Base-by-base conservation (phyloP, 2,797 vertebrate genomes). In the Phalloptychus januarius region DNA sequence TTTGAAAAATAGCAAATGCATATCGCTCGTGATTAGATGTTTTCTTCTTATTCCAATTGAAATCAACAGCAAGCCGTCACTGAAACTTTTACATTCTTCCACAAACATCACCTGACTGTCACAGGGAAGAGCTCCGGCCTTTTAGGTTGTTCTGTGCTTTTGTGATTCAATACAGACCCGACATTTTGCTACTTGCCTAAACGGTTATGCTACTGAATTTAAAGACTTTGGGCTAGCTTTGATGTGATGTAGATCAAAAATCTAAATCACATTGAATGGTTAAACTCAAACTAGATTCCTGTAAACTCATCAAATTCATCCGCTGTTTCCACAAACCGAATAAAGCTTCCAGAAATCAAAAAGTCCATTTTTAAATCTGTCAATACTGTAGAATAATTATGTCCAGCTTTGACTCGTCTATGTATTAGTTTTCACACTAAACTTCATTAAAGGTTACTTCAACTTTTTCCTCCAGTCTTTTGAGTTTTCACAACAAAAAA, bases 91-190 rank as follows among this genome's bases (percentile, higher is more conserved):
- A n/a, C n/a, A 20, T 7, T 81, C 50, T 15, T 72, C 12, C 54
- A 71, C 31, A 46, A 77, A 12, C 74, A 86, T 87, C 89, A 92
- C 88, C 91, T 90, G 91, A 92, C 56, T 63, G 12, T 48, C 85
- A 86, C 85, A 86, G 92, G 90, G 86, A 85, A 65, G 56, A 77
- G 13, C 50, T 2, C 36, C 50, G 67, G 42, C 28, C 71, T 45
- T 46, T 31, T 45, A 7, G 44, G 31, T 71, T 44, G 58, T 23
- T 3, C 20, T 45, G 40, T 23, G 18, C 44, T 69, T 38, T 38
- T 16, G 33, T 0, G 11, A n/a, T n/a, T 15, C 38, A n/a, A n/a
- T n/a, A n/a, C n/a, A n/a, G n/a, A n/a, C n/a, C n/a, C n/a, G n/a
- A n/a, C n/a, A n/a, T 13, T 48, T 52, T 52, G 50, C 50, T 2